Conservation (phyloP, 2,113 vertebrate genomes). For the Hippocampus comes region DNA sequence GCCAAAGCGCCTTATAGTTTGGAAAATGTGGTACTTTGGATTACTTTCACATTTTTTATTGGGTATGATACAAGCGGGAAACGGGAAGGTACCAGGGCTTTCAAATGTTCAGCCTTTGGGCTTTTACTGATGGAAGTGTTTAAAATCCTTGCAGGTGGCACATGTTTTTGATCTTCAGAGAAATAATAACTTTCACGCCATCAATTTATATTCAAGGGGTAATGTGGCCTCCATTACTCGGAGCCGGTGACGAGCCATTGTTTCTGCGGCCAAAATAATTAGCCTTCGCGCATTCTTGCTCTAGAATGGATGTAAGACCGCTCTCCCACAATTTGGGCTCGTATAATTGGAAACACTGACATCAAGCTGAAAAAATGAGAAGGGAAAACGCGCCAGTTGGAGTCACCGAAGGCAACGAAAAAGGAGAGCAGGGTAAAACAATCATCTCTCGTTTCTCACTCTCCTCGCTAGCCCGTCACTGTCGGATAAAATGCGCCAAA, state of each 20-base stretch:
- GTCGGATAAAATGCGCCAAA: conserved; percentile 41
- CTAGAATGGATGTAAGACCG: conserved; percentile 21
- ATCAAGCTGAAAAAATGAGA: conserved; percentile 30
- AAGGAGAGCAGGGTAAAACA: conserved; percentile 49
- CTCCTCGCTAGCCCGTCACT: conserved; percentile 19
- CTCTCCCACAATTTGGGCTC: conserved; percentile 25
- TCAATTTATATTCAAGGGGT: conserved; percentile 17
- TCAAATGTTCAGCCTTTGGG: not conserved
- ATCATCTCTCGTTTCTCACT: conserved; percentile 41
- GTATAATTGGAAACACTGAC: conserved; percentile 59
- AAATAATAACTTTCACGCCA: conserved; percentile 24
- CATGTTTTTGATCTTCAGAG: conserved; percentile 14
- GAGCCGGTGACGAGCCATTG: conserved; percentile 22
- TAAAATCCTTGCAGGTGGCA: conserved; percentile 28
- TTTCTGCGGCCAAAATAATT: conserved; percentile 27
- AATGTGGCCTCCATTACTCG: conserved; percentile 16
- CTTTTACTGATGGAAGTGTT: conserved; percentile 20
- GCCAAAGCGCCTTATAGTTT: no score
- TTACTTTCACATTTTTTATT: not conserved
- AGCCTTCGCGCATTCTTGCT: conserved; percentile 13
- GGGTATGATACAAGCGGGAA: not conserved
- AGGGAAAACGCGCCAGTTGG: conserved; percentile 24
- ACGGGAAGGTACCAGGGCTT: not conserved
- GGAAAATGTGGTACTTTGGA: no score
- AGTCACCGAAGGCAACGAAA: conserved; percentile 39